Conservation (phyloP, 2,888 invertebrate genomes). For the Drosophila meridiana region DNA sequence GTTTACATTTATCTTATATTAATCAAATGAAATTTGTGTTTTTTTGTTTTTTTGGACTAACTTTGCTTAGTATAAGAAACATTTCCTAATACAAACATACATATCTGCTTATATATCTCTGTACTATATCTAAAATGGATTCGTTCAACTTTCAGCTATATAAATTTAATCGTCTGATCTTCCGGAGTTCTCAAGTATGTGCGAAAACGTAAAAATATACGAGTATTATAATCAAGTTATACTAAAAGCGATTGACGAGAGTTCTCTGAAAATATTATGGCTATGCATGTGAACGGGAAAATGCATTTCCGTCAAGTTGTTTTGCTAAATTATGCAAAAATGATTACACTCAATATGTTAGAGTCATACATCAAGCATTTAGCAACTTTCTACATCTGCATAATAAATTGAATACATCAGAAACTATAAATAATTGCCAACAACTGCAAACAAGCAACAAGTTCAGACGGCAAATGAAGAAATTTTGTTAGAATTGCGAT, state of each 20-base stretch:
- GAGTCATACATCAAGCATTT: constrained; percentile 70
- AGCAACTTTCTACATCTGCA: constrained; percentile 75
- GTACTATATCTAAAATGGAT: too few species aligned
- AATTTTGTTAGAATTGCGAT: constrained; percentile 76
- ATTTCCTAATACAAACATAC: not conserved
- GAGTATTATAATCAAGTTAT: constrained; percentile 7
- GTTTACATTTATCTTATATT: too few species aligned
- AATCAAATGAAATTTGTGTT: too few species aligned
- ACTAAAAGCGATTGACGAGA: not conserved
- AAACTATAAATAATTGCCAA: constrained; percentile 79
- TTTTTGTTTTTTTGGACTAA: too few species aligned
- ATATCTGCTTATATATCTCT: too few species aligned
- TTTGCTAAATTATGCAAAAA: constrained; percentile 55
- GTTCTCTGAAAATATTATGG: constrained; percentile 1
- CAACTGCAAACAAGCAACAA: constrained; percentile 72
- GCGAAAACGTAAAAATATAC: constrained; percentile 5
- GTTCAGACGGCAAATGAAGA: constrained; percentile 74
- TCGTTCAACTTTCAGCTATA: not conserved
- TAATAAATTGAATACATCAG: constrained; percentile 80
- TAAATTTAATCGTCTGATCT: not conserved
- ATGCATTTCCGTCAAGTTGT: constrained; percentile 39
- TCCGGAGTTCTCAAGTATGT: not conserved
- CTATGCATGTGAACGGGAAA: not conserved
- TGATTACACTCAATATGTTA: constrained; percentile 68
- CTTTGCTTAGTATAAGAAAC: too few species aligned